Evolutionary conservation across 1,140 invertebrate genomes (phyloP), one percentile per base, ranked within the genome.

Genomic region (Spodoptera litura): DNA sequence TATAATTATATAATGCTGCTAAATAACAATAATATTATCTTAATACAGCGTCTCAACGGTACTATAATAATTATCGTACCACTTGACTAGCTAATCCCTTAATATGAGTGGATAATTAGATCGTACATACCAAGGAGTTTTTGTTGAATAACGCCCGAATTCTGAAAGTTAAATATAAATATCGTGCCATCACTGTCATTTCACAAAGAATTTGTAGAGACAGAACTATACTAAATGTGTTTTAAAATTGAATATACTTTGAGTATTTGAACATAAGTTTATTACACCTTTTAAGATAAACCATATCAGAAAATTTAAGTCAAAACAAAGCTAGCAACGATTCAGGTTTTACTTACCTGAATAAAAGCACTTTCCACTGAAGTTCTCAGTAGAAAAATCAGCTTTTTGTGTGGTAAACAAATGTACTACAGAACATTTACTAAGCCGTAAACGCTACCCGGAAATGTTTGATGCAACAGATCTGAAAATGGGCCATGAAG

Each of bases 401-500:
- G 73, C 59, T 64, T 76, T 59, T 61, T 64, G 38, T 64, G 38
- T 61, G 5, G 61, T 55, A 76, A 76, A 64, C 73, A 76, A 76
- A 76, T 76, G 59, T 76, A 76, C 73, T 76, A 76, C 44, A 76
- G 49, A 76, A 76, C 51, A 64, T 76, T 76, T 76, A 59, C 73
- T 53, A 76, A 76, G 59, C 73, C 73, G 61, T 76, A 76, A 76
- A 64, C 73, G 73, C 59, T 76, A 76, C 59, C 61, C 59, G 73
- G 73, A 64, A 64, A 75, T 64, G 73, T 64, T 76, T 76, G 73
- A 76, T 76, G 73, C 73, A 76, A 76, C 73, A 76, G 73, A 76
- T 76, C 73, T 64, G 35, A 3, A 0, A 3, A 11, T 31, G 49
- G 25, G 73, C 44, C 73, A 64, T 3, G 4, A 27, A 64, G 27